Conservation (phyloP, 1,140 invertebrate species). For the Brachionus paranguensis region DNA sequence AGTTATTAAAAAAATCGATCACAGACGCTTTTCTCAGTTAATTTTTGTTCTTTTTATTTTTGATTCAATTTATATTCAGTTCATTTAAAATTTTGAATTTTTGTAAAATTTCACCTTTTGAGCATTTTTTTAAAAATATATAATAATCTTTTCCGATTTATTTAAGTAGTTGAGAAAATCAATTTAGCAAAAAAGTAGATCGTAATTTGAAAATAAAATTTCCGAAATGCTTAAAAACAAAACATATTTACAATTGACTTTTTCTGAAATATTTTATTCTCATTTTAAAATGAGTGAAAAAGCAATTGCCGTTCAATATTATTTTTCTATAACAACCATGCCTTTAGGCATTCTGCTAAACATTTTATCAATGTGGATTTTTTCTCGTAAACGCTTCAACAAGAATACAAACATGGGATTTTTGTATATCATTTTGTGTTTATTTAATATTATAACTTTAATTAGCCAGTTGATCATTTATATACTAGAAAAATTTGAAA, state of each 20-base stretch:
- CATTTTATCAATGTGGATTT: neutral
- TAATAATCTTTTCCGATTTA: neutral
- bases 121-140: neutral
- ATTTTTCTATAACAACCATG: neutral
- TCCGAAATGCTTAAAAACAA: neutral
- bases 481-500: neutral
- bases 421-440: neutral
- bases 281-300: neutral
- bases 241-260: neutral
- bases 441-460: neutral
- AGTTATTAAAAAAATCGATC: too few relatives aligned
- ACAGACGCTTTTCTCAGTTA: neutral
- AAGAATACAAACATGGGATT: conserved; percentile 23
- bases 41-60: too few relatives aligned
- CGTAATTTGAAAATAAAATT: neutral
- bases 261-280: neutral
- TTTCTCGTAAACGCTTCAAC: neutral
- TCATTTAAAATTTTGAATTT: neutral
- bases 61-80: too few relatives aligned
- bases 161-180: neutral
- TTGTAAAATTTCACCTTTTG: neutral
- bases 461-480: neutral
- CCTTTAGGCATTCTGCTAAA: neutral
- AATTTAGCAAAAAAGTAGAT: neutral
- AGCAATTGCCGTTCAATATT: neutral